Percentiles rank a stretch among this genome's conserved stretches.
Conservation (phyloP, 2,888 invertebrate species). For the Cyclophora albipunctata region DNA sequence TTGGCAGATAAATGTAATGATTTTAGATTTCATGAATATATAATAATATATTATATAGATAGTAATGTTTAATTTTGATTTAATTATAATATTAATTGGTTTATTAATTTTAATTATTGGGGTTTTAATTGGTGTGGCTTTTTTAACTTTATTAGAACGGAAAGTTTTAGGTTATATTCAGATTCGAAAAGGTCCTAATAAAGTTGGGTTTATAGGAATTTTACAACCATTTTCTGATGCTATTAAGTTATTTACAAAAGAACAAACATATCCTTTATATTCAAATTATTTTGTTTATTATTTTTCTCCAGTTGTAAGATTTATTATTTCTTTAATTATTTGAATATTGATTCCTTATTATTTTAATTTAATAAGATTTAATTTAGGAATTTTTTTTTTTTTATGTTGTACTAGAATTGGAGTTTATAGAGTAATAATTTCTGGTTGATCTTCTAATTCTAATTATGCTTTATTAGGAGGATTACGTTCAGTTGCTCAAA, state of each 20-base stretch:
- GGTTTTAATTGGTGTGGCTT: constrained; percentile 79
- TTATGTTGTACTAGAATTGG: constrained; percentile 78
- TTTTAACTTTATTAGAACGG: constrained; percentile 83
- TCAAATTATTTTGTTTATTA: constrained; percentile 79
- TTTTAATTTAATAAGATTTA: constrained; percentile 71
- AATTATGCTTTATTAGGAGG: constrained; percentile 82
- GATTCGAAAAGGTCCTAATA: constrained; percentile 84
- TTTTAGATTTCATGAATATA: constrained; percentile 81
- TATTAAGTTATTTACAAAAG: constrained; percentile 82
- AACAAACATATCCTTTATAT: constrained; percentile 71
- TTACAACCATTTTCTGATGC: constrained; percentile 84
- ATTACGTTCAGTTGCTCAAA: constrained; percentile 81
- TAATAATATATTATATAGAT: constrained; percentile 66
- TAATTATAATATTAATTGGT: constrained; percentile 51
- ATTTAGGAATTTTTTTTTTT: constrained; percentile 78
- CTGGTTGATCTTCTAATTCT: constrained; percentile 84
- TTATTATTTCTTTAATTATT: constrained; percentile 76
- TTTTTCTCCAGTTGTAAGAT: constrained; percentile 74
- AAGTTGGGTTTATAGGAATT: constrained; percentile 77
- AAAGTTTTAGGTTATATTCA: constrained; percentile 83
- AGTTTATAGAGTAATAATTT: constrained; percentile 78
- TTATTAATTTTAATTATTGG: constrained; percentile 74
- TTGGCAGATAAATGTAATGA: constrained; percentile 82
- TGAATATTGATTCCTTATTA: constrained; percentile 77
- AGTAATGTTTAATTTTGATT: constrained; percentile 70